A percentile compares a stretch with the other conserved stretches of the same genome.
These are phyloP conservation scores for Anableps anableps DNA, from an alignment of 2,797 vertebrate species.

Conservation along the genomic window DNA sequence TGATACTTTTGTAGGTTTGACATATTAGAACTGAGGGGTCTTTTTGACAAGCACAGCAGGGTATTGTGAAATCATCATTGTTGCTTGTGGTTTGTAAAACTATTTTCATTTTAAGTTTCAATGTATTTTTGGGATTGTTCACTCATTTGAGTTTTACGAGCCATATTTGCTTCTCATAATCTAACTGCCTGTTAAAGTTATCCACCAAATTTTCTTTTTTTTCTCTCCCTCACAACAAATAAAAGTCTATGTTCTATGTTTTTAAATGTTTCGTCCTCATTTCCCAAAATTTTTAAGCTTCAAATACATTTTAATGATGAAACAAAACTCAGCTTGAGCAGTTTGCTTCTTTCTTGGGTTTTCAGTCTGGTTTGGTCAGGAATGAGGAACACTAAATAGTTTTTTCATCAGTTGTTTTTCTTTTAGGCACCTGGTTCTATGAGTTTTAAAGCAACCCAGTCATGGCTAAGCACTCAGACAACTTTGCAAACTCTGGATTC, in stretches of 20 bases:
- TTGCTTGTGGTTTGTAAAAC: slow-evolving; percentile 22
- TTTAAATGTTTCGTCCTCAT: background rate
- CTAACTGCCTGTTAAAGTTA: background rate
- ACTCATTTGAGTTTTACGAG: background rate
- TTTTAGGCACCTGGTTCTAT: background rate
- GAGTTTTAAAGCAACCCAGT: background rate
- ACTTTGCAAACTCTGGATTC: background rate
- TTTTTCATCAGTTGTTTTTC: background rate
- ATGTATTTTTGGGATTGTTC: slow-evolving; percentile 35
- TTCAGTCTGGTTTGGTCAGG: background rate
- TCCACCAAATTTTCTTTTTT: background rate
- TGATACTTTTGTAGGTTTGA: slow-evolving; percentile 47
- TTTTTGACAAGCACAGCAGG: slow-evolving; percentile 47
- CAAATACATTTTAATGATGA: background rate
- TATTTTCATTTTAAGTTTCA: slow-evolving; percentile 9
- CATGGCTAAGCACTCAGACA: background rate
- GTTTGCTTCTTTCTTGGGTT: no score
- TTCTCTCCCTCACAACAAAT: background rate
- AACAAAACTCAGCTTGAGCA: background rate
- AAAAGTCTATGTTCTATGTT: background rate
- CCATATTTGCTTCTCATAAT: background rate
- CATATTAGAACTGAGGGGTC: slow-evolving; percentile 42
- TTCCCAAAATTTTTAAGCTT: background rate
- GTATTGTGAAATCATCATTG: slow-evolving; percentile 12
- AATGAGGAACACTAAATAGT: background rate